Conservation (phyloP, 1,140 invertebrate species). For the Bombus soroeensis region DNA sequence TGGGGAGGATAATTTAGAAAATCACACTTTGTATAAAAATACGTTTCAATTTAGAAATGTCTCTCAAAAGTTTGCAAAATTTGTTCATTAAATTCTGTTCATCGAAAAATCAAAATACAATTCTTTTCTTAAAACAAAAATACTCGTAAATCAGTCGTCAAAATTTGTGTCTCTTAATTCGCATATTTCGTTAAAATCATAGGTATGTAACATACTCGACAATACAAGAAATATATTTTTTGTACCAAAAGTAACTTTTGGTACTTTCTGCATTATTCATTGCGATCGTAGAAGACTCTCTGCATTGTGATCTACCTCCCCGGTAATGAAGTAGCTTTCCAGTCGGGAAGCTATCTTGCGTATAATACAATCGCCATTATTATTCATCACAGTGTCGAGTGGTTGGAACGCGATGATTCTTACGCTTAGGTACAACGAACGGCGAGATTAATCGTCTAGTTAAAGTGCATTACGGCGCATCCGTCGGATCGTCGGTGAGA, state of each 20-base stretch:
- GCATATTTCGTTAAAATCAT: no score
- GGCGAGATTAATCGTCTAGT: constrained; percentile 61
- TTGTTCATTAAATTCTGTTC: no score
- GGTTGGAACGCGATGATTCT: constrained; percentile 45
- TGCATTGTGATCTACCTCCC: neutral
- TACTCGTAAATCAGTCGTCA: no score
- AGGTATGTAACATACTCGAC: no score
- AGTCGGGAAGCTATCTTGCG: neutral
- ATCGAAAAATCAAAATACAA: no score
- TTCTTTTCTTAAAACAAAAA: no score
- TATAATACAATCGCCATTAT: constrained; percentile 49
- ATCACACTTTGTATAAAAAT: no score
- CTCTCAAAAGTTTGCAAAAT: no score
- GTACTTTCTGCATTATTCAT: neutral
- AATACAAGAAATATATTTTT: no score
- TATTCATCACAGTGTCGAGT: constrained; percentile 56
- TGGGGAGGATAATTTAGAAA: neutral
- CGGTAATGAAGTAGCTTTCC: constrained; percentile 19
- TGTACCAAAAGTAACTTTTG: neutral
- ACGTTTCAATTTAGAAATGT: no score
- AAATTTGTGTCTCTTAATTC: no score
- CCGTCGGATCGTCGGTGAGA: constrained; percentile 17
- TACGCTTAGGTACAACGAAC: constrained; percentile 48
- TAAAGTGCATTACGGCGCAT: constrained; percentile 55
- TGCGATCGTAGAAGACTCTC: no score